These are phyloP conservation scores for Nasonovia ribisnigri DNA, from an alignment of 2,888 invertebrate species.

Conservation along the genomic window DNA sequence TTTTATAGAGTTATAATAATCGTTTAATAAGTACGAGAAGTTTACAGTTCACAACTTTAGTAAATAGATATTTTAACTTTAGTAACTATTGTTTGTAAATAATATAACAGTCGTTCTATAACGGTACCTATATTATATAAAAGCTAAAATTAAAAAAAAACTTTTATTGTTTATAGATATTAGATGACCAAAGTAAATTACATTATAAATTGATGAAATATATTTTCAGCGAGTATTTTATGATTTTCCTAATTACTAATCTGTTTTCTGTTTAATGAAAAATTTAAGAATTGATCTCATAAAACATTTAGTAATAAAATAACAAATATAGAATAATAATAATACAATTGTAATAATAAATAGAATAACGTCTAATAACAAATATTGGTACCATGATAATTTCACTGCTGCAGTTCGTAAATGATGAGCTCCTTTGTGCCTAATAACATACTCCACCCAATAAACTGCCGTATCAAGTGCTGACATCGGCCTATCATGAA, in stretches of 20 bases:
- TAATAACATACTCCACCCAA: conserved; percentile 56
- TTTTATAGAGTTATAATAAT: neutral
- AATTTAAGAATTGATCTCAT: neutral
- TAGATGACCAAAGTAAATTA: neutral
- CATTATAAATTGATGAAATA: neutral
- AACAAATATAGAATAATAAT: neutral
- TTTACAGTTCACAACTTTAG: neutral
- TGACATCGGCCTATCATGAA: conserved; percentile 35
- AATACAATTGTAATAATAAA: conserved; percentile 5
- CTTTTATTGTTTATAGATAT: conserved; percentile 3
- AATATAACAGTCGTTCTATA: neutral
- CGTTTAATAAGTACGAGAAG: too few relatives aligned
- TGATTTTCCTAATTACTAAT: neutral
- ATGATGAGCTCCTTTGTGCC: conserved; percentile 55
- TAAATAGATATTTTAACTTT: neutral
- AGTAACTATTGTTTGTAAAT: neutral
- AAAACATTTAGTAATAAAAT: neutral
- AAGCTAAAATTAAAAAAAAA: neutral
- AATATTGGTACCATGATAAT: conserved; percentile 46
- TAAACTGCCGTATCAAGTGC: conserved; percentile 35
- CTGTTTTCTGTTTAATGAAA: neutral
- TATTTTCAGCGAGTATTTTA: neutral
- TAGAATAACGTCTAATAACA: conserved; percentile 26
- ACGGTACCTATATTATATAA: neutral
- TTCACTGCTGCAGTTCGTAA: conserved; percentile 42